Percentiles rank a stretch among this genome's conserved stretches.
Evolutionary conservation across 30 jellyfish, hydroid and myxozoan species (phyloP).

Genomic region (Calvadosia cruxmelitensis): DNA sequence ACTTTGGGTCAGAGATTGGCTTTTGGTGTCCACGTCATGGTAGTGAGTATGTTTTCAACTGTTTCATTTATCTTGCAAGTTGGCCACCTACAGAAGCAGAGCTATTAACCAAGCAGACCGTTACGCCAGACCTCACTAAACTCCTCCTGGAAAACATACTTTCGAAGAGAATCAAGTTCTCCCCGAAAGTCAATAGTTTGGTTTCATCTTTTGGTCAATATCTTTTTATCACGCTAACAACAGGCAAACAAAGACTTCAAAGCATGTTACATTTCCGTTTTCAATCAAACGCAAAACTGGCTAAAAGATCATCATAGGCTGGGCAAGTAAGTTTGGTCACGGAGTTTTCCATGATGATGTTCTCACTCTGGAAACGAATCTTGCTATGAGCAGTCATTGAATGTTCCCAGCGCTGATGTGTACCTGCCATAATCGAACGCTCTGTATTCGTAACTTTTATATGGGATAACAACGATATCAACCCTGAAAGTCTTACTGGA

Average conservation of each 20-base stretch:
- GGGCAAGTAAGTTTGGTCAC: constrained; percentile 34
- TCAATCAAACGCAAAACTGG: constrained; percentile 18
- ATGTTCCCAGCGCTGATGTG: too few species aligned
- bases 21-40: background rate
- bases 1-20: background rate
- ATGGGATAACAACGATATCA: too few species aligned
- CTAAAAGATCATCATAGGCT: constrained; percentile 5
- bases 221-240: constrained; percentile 6
- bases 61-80: background rate
- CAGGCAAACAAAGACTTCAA: constrained; percentile 9
- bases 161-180: background rate
- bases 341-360: too few species aligned
- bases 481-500: too few species aligned
- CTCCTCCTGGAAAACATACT: constrained; percentile 1
- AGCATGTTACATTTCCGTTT: constrained; percentile 8
- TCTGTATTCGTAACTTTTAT: too few species aligned
- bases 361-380: too few species aligned
- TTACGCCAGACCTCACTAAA: constrained; percentile 4
- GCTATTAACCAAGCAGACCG: constrained; percentile 11
- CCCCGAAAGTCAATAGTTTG: background rate
- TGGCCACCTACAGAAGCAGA: constrained; percentile 32
- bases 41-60: constrained; percentile 4
- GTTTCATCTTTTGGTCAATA: constrained; percentile 27
- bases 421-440: too few species aligned
- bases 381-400: too few species aligned